Evolutionary conservation across 2,113 vertebrate genomes (phyloP).

Genomic region (Pantherophis guttatus): DNA sequence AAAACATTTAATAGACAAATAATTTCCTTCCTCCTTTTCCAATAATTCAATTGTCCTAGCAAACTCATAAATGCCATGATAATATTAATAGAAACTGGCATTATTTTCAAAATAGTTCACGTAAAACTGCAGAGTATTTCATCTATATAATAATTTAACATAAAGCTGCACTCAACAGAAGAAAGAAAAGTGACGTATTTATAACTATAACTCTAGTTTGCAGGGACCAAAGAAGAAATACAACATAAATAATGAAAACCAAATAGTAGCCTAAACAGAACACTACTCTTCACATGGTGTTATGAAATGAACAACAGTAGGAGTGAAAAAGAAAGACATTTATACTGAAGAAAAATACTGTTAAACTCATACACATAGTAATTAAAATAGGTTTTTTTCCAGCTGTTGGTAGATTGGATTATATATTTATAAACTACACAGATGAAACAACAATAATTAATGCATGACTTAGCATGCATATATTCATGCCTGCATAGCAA

Average conservation of each 20-base stretch:
- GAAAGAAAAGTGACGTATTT: neutral
- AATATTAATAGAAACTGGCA: neutral
- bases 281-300: neutral
- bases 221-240: neutral
- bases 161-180: neutral
- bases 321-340: neutral
- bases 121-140: neutral
- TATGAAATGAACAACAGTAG: neutral
- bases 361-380: neutral
- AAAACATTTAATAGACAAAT: neutral
- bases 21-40: neutral
- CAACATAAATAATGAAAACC: neutral
- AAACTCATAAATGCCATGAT: neutral
- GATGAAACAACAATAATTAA: constrained; percentile 7
- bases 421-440: neutral
- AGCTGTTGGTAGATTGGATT: constrained; percentile 30
- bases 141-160: neutral
- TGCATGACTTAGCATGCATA: neutral
- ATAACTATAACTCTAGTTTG: neutral
- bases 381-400: neutral
- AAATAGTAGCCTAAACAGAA: neutral
- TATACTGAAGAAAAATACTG: neutral
- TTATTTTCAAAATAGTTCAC: neutral
- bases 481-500: neutral
- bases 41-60: neutral